Base-by-base conservation (phyloP, 2,888 invertebrate species). In the Phanerotoma sp. region DNA sequence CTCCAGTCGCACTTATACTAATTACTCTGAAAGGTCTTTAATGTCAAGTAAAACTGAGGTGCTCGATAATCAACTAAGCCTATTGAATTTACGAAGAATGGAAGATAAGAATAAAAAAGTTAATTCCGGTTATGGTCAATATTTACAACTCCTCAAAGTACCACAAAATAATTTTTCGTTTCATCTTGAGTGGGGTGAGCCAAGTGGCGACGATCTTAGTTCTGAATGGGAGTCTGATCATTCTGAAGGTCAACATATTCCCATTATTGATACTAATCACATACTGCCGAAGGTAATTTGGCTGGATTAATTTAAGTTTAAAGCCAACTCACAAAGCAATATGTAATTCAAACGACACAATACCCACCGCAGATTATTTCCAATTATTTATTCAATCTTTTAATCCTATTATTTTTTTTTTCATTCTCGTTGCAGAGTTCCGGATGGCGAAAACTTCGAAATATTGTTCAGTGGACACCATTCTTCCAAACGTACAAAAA, bases 401-500 rank as follows among this genome's bases (percentile, higher is more conserved):
- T 56, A 11, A 51, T 22, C 3, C 10, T 1, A 9, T 10, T 45
- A 9, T 51, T 47, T 58, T 61, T 58, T 66, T 47, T 58, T 61
- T 58, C 66, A 62, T 58, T 64, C 67, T 66, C 66, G 62, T 86
- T 86, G 32, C 84, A 94, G 93, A 88, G 89, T 67, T 93, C 93
- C 21, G 92, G 93, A 74, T 96, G 96, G 96, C 84, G 93, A 61
- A 96, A 95, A 78, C 84, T 96, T 40, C 84, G 94, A 48, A 95
- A 93, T 75, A 93, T 95, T 60, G 94, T 96, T 21, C 93, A 94
- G 75, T 95, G 96, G 93, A 94, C 95, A 40, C 96, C 96, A 35
- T 96, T 96, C 83, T 92, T 96, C 76, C 96, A 96, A 80, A 95
- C 93, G 0, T 96, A 95, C 83, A 96, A 95, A 79, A 95, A 94